These are phyloP conservation scores for Branchellion lobata DNA, from an alignment of 2,888 invertebrate genomes.

Conservation along the genomic window DNA sequence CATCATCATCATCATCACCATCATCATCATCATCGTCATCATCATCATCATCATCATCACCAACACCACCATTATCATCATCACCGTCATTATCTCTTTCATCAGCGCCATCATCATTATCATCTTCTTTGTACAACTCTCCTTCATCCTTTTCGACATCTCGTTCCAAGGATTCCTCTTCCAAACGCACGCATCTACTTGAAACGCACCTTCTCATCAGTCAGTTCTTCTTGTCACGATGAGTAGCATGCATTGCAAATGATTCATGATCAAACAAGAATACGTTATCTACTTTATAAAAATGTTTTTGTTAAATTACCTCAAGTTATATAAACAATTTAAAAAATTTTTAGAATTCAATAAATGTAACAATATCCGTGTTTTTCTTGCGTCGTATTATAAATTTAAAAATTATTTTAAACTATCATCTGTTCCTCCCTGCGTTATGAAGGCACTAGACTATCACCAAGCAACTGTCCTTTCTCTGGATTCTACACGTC, in stretches of 20 bases:
- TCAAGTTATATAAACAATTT: too few relatives aligned
- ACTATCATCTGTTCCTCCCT: not conserved
- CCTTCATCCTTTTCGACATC: too few relatives aligned
- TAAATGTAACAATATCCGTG: too few relatives aligned
- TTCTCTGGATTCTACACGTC: slow-evolving; percentile 8
- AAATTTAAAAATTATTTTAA: not conserved
- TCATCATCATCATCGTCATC: slow-evolving; percentile 35
- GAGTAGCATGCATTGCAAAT: too few relatives aligned
- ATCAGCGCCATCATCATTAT: not conserved
- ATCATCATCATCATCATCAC: slow-evolving; percentile 43
- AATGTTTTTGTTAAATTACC: too few relatives aligned
- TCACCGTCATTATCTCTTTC: not conserved
- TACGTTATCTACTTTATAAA: too few relatives aligned
- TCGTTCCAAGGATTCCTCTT: too few relatives aligned
- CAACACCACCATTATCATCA: not conserved
- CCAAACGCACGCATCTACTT: too few relatives aligned
- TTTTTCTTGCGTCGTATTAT: not conserved
- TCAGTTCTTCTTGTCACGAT: too few relatives aligned
- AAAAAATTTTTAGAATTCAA: too few relatives aligned
- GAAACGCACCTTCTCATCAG: too few relatives aligned
- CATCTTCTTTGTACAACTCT: not conserved
- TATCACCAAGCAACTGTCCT: slow-evolving; percentile 5
- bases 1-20: slow-evolving; percentile 34
- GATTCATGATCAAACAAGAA: too few relatives aligned
- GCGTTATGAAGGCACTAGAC: not conserved